Evolutionary conservation across 2,113 vertebrate genomes (phyloP).

Genomic region (Ursus arctos): DNA sequence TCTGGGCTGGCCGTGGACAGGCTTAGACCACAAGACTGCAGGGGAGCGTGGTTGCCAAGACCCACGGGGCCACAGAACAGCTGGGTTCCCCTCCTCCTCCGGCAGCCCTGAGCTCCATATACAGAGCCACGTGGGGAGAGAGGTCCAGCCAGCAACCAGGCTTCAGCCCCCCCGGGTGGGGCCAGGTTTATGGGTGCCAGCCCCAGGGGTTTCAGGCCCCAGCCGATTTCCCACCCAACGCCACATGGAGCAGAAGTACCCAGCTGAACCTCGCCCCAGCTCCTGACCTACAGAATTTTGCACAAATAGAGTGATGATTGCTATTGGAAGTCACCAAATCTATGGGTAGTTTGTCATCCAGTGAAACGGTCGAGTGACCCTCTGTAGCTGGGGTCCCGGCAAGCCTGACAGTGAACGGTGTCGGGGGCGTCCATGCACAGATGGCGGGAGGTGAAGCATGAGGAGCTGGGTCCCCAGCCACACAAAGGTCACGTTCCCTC

Average conservation of each 20-base stretch:
- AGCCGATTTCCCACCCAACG: neutral
- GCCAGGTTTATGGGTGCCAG: neutral
- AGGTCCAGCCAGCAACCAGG: neutral
- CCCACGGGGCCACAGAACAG: fast-evolving
- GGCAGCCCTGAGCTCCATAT: neutral
- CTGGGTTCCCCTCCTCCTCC: neutral
- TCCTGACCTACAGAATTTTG: neutral
- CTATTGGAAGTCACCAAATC: neutral
- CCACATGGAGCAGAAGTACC: neutral
- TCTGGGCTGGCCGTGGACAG: neutral
- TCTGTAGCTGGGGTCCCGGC: neutral
- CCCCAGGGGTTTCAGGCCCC: neutral
- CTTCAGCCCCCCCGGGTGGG: too few relatives aligned
- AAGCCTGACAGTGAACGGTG: neutral
- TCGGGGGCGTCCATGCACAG: neutral
- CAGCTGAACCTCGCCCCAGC: neutral
- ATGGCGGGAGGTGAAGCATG: neutral
- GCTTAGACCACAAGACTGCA: neutral
- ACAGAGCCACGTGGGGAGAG: neutral
- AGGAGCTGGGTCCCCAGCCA: too few relatives aligned
- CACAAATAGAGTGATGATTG: neutral
- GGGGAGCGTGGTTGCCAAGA: neutral
- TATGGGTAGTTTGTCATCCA: neutral
- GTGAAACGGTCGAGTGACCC: neutral
- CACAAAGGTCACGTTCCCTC: too few relatives aligned